Percentiles rank a stretch among this genome's conserved stretches.
phyloP scores from a whole-genome alignment of 2,797 vertebrate genomes.

The Miichthys miiuy region DNA sequence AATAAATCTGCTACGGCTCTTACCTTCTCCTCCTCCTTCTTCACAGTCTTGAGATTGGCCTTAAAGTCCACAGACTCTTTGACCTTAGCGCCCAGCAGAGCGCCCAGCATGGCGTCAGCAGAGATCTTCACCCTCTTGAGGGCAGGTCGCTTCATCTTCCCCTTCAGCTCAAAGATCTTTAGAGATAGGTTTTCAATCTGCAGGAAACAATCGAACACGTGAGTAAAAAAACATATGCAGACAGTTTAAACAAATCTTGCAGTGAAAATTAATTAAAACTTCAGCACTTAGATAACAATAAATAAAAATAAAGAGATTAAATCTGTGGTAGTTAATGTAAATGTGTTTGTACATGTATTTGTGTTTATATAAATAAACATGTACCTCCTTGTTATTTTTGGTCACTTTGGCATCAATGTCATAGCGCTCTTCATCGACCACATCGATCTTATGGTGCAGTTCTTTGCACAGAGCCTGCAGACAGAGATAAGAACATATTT shows the following conservation, averaged over 20 bases:
- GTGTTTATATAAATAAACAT: neutral
- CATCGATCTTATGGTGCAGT: slow-evolving; percentile 80
- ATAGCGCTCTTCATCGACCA: slow-evolving; percentile 84
- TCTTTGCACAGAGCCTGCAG: slow-evolving; percentile 81
- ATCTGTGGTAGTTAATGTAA: neutral
- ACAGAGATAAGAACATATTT: neutral
- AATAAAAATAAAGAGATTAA: neutral
- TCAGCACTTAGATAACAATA: neutral
- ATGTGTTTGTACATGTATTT: too few species aligned
- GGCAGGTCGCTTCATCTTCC: slow-evolving; percentile 86
- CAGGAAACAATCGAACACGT: slow-evolving; percentile 1
- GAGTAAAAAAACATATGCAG: neutral
- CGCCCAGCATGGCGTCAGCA: slow-evolving; percentile 87
- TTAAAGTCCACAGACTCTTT: slow-evolving; percentile 89
- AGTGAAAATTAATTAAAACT: neutral
- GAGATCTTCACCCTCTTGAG: slow-evolving; percentile 85
- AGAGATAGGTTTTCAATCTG: slow-evolving; percentile 75
- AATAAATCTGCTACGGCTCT: slow-evolving; percentile 21
- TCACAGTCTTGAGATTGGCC: slow-evolving; percentile 88
- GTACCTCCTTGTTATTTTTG: slow-evolving; percentile 80
- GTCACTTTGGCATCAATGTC: slow-evolving; percentile 79
- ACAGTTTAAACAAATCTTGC: neutral
- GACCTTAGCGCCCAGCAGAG: slow-evolving; percentile 82
- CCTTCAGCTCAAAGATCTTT: slow-evolving; percentile 83
- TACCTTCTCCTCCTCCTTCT: slow-evolving; percentile 89